These are phyloP conservation scores for Myiotriccus ornatus DNA, from an alignment of 2,797 vertebrate species.

Conservation along the genomic window DNA sequence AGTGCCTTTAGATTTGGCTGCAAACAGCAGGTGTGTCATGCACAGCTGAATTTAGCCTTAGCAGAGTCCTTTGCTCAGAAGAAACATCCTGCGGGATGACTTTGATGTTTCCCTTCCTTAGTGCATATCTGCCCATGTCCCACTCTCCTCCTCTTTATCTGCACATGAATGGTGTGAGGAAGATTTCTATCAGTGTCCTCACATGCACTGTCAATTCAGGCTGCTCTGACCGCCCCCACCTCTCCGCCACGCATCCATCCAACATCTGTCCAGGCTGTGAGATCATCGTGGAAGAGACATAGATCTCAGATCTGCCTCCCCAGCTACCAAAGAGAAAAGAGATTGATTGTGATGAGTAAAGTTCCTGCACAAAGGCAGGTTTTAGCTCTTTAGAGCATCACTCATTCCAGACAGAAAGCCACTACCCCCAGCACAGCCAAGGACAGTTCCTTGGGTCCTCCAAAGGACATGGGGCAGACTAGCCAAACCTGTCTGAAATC, in stretches of 20 bases:
- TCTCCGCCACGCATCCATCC: not conserved
- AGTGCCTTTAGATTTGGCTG: not conserved
- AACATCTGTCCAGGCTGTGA: not conserved
- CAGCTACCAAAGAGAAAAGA: not conserved
- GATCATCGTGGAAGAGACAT: not conserved
- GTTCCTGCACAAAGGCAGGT: not conserved
- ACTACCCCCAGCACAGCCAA: accelerated
- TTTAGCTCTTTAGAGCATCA: not conserved
- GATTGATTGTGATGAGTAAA: not conserved
- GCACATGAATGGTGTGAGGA: not conserved
- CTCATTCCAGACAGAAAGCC: not conserved
- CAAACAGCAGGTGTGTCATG: not conserved
- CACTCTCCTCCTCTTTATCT: not conserved
- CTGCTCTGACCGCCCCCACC: accelerated
- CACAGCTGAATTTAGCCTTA: not conserved
- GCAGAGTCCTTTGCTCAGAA: not conserved
- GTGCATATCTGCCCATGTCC: not conserved
- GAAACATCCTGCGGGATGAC: not conserved
- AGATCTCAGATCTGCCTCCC: not conserved
- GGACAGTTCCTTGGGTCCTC: not conserved
- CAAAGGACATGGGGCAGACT: not conserved
- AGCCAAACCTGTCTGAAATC: not conserved
- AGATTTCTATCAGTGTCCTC: not conserved
- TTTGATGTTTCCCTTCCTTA: not conserved
- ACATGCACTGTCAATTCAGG: not conserved